Evolutionary conservation across 2,797 vertebrate genomes (phyloP).

Genomic region (Scolopax bukidnonensis): DNA sequence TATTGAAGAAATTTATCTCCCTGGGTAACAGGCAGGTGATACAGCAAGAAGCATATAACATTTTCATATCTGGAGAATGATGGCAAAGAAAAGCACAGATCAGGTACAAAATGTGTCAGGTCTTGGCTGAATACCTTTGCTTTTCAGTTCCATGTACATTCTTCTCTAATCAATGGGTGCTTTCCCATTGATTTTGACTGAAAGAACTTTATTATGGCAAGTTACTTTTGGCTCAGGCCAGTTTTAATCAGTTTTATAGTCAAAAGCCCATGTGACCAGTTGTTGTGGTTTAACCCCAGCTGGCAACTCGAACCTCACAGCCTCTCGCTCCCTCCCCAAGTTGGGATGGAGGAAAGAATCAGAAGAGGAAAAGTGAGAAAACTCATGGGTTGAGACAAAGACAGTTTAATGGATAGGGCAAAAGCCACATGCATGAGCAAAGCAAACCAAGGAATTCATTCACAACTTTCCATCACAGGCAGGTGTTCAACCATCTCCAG

Average conservation of each 20-base stretch:
- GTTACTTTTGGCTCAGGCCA: not conserved
- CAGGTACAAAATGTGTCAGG: not conserved
- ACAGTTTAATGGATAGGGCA: not conserved
- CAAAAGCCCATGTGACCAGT: not conserved
- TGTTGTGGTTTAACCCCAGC: not conserved
- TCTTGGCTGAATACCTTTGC: not conserved
- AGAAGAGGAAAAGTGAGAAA: not conserved
- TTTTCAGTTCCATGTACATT: not conserved
- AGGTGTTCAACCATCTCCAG: not conserved
- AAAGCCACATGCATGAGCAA: not conserved
- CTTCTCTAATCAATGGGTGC: not conserved
- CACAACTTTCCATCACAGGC: not conserved
- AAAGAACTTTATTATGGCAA: not conserved
- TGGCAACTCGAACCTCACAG: not conserved
- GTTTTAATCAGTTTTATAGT: not conserved
- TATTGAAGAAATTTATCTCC: constrained; percentile 5
- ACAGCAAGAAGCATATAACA: not conserved
- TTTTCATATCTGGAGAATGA: not conserved
- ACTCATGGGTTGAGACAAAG: not conserved
- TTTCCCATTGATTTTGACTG: not conserved
- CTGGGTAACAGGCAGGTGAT: not conserved
- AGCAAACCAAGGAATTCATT: not conserved
- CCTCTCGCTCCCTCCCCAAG: not conserved
- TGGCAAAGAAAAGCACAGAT: not conserved
- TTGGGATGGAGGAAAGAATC: not conserved